Evolutionary conservation across 2,113 vertebrate species (phyloP).

Genomic region (Progne subis): DNA sequence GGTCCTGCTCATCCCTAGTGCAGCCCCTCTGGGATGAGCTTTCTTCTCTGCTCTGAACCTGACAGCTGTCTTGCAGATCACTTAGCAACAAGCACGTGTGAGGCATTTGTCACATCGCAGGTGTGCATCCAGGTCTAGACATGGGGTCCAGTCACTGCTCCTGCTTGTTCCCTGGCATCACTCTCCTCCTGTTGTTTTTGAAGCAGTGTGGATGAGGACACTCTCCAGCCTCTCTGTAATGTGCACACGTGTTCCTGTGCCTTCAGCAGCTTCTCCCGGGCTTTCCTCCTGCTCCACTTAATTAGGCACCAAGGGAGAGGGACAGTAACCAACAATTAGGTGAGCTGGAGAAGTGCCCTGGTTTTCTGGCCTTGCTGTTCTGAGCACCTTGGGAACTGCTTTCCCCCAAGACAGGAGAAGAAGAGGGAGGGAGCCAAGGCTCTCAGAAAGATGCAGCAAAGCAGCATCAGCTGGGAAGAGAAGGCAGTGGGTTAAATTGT

Average conservation of each 20-base stretch:
- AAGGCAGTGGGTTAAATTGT: not conserved
- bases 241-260: not conserved
- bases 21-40: not conserved
- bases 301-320: constrained; percentile 36
- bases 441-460: not conserved
- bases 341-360: constrained; percentile 46
- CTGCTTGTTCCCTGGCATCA: not conserved
- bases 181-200: not conserved
- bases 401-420: not conserved
- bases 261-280: constrained; percentile 50
- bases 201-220: not conserved
- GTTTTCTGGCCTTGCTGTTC: constrained; percentile 19
- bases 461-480: not conserved
- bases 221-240: not conserved
- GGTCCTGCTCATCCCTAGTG: not conserved
- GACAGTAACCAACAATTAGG: constrained; percentile 57
- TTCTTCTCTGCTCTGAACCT: not conserved
- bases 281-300: constrained; percentile 57
- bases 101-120: fast-evolving
- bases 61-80: not conserved
- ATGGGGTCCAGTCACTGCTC: not conserved
- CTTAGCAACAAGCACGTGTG: not conserved
- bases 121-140: not conserved
- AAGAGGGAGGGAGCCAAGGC: not conserved
- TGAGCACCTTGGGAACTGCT: not conserved